phyloP scores from a whole-genome alignment of 2,888 invertebrate species.

The Mamestra brassicae region DNA sequence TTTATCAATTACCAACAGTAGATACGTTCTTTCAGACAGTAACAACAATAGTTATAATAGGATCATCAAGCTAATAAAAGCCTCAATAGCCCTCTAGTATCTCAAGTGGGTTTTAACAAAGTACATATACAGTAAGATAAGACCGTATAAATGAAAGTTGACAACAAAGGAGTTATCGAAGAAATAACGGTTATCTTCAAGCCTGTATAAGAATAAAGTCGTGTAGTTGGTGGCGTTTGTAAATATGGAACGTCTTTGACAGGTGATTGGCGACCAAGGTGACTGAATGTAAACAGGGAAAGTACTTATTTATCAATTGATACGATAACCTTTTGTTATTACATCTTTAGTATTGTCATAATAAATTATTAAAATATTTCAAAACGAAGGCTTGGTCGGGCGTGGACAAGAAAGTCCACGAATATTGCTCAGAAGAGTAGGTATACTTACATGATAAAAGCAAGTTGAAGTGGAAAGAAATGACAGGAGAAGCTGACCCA shows the following conservation, averaged over 20 bases:
- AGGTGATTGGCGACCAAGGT: slow-evolving; percentile 72
- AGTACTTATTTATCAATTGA: slow-evolving; percentile 59
- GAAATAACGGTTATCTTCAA: slow-evolving; percentile 44
- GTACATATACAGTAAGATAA: slow-evolving; percentile 33
- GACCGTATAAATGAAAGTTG: slow-evolving; percentile 24
- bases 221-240: slow-evolving; percentile 55
- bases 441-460: not conserved
- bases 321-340: slow-evolving; percentile 67
- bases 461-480: not conserved
- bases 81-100: slow-evolving; percentile 22
- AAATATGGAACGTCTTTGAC: slow-evolving; percentile 72
- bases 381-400: not conserved
- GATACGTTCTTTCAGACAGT: not conserved
- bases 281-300: slow-evolving; percentile 72
- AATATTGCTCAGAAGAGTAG: not conserved
- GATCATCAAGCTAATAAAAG: slow-evolving; percentile 20
- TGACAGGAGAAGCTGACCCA: no score
- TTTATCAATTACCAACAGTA: not conserved
- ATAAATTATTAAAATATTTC: not conserved
- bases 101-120: slow-evolving; percentile 37
- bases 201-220: slow-evolving; percentile 66
- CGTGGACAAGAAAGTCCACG: not conserved
- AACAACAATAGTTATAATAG: not conserved
- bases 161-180: slow-evolving; percentile 58
- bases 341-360: slow-evolving; percentile 39